These are phyloP conservation scores for Phenacoccus solenopsis DNA, from an alignment of 1,140 invertebrate genomes.

Conservation along the genomic window DNA sequence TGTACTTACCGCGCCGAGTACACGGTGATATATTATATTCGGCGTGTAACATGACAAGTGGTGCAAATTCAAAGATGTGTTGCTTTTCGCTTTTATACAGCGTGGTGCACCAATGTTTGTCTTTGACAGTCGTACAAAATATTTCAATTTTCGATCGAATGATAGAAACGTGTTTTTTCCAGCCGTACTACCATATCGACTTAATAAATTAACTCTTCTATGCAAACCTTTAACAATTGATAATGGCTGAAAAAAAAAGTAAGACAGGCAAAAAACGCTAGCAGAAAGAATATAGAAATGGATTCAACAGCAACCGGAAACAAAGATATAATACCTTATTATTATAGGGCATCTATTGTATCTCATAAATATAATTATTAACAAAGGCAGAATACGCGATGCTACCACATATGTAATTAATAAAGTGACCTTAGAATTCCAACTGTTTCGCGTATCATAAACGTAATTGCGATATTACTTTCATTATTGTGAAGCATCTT, in stretches of 20 bases:
- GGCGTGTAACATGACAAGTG: not conserved
- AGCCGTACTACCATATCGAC: no score
- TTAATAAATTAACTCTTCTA: not conserved
- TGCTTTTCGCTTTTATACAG: not conserved
- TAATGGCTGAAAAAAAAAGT: not conserved
- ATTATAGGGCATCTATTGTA: slow-evolving; percentile 7
- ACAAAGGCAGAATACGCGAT: not conserved
- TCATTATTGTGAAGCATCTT: not conserved
- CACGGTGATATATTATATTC: not conserved
- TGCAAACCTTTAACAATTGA: not conserved
- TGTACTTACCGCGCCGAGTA: not conserved
- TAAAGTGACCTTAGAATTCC: slow-evolving; percentile 11
- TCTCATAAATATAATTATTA: slow-evolving; percentile 12
- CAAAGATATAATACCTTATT: slow-evolving; percentile 16
- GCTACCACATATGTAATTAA: slow-evolving; percentile 8
- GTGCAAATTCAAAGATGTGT: not conserved
- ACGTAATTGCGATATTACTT: not conserved
- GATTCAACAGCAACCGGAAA: slow-evolving; percentile 6
- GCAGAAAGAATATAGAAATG: not conserved
- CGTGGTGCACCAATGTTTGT: no score
- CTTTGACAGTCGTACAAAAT: not conserved
- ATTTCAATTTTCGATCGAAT: not conserved
- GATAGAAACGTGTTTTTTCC: not conserved
- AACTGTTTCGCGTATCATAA: slow-evolving; percentile 1
- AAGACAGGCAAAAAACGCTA: not conserved